phyloP scores from a whole-genome alignment of 2,797 vertebrate species.

The Argentina silus region DNA sequence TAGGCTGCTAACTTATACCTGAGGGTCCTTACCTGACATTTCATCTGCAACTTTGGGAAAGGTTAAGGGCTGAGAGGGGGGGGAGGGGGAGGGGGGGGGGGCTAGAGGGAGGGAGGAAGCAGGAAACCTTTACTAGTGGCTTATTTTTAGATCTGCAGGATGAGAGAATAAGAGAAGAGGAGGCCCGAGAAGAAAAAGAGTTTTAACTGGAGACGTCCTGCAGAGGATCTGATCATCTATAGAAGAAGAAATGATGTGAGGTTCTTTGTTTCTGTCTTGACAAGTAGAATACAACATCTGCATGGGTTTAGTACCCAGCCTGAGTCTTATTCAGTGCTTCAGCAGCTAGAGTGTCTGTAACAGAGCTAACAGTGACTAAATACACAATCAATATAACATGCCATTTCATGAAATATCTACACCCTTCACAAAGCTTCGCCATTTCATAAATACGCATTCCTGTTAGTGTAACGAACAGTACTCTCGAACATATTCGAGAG shows the following conservation, averaged over 20 bases:
- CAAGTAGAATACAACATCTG: constrained; percentile 1
- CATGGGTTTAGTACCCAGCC: background rate
- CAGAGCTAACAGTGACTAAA: too few species aligned
- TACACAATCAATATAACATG: too few species aligned
- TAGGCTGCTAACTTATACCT: constrained; percentile 62
- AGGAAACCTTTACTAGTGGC: constrained; percentile 48
- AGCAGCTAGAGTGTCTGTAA: too few species aligned
- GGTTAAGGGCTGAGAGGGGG: constrained; percentile 45
- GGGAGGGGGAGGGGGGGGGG: constrained; percentile 53
- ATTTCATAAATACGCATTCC: too few species aligned
- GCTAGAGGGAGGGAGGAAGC: constrained; percentile 53
- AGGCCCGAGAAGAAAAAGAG: constrained; percentile 1
- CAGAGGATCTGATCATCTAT: background rate
- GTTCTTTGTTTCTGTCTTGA: background rate
- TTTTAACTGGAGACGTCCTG: constrained; percentile 27
- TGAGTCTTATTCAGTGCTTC: too few species aligned
- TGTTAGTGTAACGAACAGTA: background rate
- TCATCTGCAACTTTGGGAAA: constrained; percentile 63
- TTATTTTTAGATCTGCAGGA: constrained; percentile 58
- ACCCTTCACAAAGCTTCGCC: too few species aligned
- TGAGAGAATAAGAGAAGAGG: constrained; percentile 14
- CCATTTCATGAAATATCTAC: too few species aligned
- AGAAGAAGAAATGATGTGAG: background rate
- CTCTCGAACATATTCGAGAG: background rate
- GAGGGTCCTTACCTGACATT: constrained; percentile 64